Evolutionary conservation across 2,113 vertebrate genomes (phyloP).

Genomic region (Ancistrus triradiatus): DNA sequence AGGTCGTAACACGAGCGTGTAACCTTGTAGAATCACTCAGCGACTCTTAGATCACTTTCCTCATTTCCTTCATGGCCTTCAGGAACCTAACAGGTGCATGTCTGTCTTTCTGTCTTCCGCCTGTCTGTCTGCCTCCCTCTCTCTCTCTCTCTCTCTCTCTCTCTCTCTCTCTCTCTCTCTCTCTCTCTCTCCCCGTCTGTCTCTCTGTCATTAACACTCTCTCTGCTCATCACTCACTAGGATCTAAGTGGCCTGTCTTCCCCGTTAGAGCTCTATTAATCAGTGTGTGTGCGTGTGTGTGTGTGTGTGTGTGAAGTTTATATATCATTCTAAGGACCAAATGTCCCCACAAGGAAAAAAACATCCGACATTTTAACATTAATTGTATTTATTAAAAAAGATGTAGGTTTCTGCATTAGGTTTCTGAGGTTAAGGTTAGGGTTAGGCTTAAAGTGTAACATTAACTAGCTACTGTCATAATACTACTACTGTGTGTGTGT

Average conservation of each 20-base stretch:
- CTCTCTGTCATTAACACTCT: slow-evolving; percentile 19
- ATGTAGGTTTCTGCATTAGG: no score
- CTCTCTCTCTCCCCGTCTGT: slow-evolving; percentile 10
- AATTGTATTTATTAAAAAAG: no score
- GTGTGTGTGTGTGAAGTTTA: slow-evolving; percentile 21
- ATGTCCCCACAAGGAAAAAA: no score
- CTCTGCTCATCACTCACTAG: slow-evolving; percentile 51
- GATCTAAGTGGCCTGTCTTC: slow-evolving; percentile 48
- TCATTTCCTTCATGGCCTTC: slow-evolving; percentile 54
- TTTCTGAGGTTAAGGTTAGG: no score
- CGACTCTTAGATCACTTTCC: slow-evolving; percentile 57
- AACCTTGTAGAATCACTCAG: slow-evolving; percentile 66
- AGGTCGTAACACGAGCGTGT: slow-evolving; percentile 51
- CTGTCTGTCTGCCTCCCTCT: not conserved
- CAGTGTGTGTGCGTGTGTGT: slow-evolving; percentile 45
- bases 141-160: slow-evolving; percentile 2
- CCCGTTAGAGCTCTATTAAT: slow-evolving; percentile 66
- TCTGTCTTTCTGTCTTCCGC: slow-evolving; percentile 10
- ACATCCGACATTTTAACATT: no score
- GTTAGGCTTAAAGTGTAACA: no score
- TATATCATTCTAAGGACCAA: no score
- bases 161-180: slow-evolving; percentile 16
- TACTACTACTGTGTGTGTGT: slow-evolving; percentile 37
- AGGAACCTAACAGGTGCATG: slow-evolving; percentile 55
- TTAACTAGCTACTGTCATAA: no score